Evolutionary conservation across 2,888 invertebrate species (phyloP).

Genomic region (Sepiola atlantica): DNA sequence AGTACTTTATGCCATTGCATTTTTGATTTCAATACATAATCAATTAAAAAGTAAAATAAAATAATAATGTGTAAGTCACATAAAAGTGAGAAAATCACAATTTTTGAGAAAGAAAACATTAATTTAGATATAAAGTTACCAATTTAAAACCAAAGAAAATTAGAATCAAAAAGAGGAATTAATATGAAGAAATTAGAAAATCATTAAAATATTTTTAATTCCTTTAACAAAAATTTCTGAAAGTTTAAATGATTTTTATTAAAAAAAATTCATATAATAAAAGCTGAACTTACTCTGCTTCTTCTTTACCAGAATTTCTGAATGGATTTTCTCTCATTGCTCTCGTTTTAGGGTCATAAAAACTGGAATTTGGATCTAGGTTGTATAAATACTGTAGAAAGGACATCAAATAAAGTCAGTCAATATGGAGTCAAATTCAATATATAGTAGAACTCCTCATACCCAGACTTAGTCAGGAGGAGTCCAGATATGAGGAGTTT

Average conservation of each 20-base stretch:
- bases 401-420: slow-evolving; percentile 38
- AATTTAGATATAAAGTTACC: no score
- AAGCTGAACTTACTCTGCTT: slow-evolving; percentile 52
- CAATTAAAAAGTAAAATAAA: no score
- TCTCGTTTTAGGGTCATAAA: slow-evolving; percentile 98
- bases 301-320: slow-evolving; percentile 76
- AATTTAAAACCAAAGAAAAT: background rate
- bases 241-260: no score
- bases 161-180: background rate
- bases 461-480: no score
- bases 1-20: no score
- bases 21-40: no score
- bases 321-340: slow-evolving; percentile 98
- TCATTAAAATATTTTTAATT: background rate
- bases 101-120: no score
- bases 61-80: no score
- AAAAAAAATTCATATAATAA: background rate
- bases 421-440: no score
- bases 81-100: no score
- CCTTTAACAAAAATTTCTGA: background rate
- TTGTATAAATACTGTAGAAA: slow-evolving; percentile 86
- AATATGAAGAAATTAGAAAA: background rate
- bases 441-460: no score
- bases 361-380: slow-evolving; percentile 96
- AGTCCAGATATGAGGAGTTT: no score